Percentiles rank a stretch among this genome's conserved stretches.
Conservation (phyloP, 1,140 invertebrate genomes). For the Ceratoteleas bidentatus region DNA sequence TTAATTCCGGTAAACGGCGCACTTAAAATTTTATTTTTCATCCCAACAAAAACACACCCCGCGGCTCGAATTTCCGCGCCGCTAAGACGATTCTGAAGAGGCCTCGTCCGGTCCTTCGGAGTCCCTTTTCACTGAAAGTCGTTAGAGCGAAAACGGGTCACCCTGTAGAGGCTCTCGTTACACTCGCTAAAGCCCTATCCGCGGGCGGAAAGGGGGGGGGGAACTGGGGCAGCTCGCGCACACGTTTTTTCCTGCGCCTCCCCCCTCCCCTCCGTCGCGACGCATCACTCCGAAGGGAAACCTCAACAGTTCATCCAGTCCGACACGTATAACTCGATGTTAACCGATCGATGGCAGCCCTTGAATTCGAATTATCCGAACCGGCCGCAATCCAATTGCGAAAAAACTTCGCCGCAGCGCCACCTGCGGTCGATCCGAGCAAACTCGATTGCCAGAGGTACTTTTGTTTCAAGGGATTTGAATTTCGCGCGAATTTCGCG, state of each 20-base stretch:
- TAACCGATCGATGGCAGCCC: conserved; percentile 67
- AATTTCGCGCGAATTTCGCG: too few relatives aligned
- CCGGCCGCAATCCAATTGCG: conserved; percentile 55
- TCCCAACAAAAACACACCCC: conserved; percentile 37
- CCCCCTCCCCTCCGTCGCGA: conserved; percentile 39
- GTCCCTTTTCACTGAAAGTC: conserved; percentile 56
- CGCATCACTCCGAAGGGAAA: conserved; percentile 69
- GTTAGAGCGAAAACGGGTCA: conserved; percentile 70
- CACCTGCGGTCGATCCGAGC: conserved; percentile 11
- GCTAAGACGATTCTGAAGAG: conserved; percentile 44
- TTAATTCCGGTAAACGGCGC: too few relatives aligned
- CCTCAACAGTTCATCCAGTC: conserved; percentile 71
- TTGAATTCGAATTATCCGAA: conserved; percentile 70
- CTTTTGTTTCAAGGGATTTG: too few relatives aligned
- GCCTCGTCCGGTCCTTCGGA: conserved; percentile 50
- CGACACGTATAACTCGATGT: conserved; percentile 67
- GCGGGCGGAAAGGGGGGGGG: conserved; percentile 27
- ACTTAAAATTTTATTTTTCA: too few relatives aligned
- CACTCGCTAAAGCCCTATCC: conserved; percentile 60
- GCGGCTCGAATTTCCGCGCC: conserved; percentile 44
- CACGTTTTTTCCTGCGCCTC: conserved; percentile 35
- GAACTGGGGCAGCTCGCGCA: conserved; percentile 67
- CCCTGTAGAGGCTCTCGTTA: conserved; percentile 57
- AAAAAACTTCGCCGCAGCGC: conserved; percentile 18
- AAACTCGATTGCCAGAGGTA: too few relatives aligned